Base-by-base conservation (phyloP, 2,113 vertebrate genomes). In the Zonotrichia leucophrys region DNA sequence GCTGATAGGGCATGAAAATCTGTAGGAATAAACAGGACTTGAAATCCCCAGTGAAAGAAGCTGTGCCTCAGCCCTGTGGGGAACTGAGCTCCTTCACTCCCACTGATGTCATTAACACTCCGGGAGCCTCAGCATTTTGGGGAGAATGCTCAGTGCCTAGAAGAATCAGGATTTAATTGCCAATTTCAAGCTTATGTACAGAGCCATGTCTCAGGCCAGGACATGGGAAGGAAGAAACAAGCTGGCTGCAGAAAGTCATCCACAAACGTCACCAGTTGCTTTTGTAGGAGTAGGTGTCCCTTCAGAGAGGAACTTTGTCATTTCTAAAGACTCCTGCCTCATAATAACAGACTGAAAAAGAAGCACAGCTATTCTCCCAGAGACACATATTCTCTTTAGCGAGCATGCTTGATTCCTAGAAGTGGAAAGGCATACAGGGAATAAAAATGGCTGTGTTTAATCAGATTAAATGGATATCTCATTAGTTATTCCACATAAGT, bases 1-100 rank as follows among this genome's bases (percentile, higher is more conserved):
- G 92, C 62, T 87, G 60, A 90, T 78, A 89, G 60, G 75, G 69
- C 76, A 86, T 84, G 68, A 93, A 91, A 93, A 95, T 95, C 46
- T 2, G 3, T 60, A 62, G 75, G 69, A 92, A 92, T 82, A 95
- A 94, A 93, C 76, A 87, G 33, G 76, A 89, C 81, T 70, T 87
- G 53, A 93, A 95, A 93, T 96, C 79, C 33, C 50, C 28, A 67
- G 68, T 60, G 88, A 41, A 80, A 87, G 82, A 87, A 88, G 39
- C 55, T 67, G 25, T 55, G 11, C 44, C 56, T 94, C 56, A 83
- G 52, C 66, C 79, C 85, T 72, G 72, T 74, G 73, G 58, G 78
- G 60, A 77, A 6, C 75, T 63, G 78, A 88, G 47, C 18, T 88
- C 39, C 47, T 88, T 85, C 59, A 62, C 59, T 90, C 79, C 75